These are phyloP conservation scores for Psittacula cyanocephala DNA, from an alignment of 2,113 vertebrate genomes.

Conservation along the genomic window DNA sequence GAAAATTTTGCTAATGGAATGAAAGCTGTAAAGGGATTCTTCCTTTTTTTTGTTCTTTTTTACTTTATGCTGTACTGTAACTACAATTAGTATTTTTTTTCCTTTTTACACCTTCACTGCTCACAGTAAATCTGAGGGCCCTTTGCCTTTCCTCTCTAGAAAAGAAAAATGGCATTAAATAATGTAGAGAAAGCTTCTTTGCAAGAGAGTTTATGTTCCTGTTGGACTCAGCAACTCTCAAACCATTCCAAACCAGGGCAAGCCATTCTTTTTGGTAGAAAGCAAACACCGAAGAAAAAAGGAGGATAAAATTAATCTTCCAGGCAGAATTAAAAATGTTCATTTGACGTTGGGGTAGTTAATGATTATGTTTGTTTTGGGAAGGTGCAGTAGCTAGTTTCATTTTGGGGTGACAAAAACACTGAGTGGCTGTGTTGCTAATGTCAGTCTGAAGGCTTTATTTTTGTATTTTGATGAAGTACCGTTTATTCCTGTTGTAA, in stretches of 20 bases:
- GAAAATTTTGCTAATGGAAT: neutral
- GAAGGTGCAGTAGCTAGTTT: neutral
- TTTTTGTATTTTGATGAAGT: conserved; percentile 14
- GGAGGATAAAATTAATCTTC: neutral
- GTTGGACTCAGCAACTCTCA: conserved; percentile 6
- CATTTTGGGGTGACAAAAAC: neutral
- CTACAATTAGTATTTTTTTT: neutral
- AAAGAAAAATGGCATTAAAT: conserved; percentile 5
- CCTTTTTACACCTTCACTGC: neutral
- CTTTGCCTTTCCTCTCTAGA: neutral
- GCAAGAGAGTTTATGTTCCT: neutral
- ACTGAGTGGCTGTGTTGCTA: neutral
- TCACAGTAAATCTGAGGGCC: neutral
- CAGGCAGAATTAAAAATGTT: neutral
- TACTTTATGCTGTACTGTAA: neutral
- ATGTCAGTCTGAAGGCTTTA: neutral
- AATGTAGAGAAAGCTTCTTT: neutral
- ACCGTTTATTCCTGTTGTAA: conserved; percentile 27
- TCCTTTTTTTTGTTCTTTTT: neutral
- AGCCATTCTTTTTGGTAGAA: neutral
- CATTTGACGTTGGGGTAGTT: neutral
- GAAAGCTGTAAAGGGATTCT: neutral
- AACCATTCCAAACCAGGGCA: neutral
- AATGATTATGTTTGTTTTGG: conserved; percentile 10
- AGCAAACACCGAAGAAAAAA: neutral